These are phyloP conservation scores for Eumerus sabulonum DNA, from an alignment of 2,888 invertebrate genomes.

Conservation along the genomic window DNA sequence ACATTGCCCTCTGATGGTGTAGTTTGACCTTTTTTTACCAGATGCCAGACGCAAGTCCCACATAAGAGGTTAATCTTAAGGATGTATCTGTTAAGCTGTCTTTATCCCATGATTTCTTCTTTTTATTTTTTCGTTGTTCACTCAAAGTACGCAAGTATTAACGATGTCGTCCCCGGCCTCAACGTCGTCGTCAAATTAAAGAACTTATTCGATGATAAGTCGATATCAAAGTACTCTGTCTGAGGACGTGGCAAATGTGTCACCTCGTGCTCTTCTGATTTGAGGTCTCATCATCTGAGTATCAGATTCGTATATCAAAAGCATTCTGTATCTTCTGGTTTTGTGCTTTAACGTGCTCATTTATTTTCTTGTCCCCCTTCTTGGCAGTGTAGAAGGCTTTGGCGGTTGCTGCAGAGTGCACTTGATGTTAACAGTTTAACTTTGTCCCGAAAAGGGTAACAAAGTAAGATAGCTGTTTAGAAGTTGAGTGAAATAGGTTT, in stretches of 20 bases:
- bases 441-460: too few species aligned
- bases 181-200: conserved; percentile 6
- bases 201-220: conserved; percentile 4
- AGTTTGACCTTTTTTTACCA: conserved; percentile 3
- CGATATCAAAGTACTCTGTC: conserved; percentile 1
- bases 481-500: too few species aligned
- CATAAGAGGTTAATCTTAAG: neutral
- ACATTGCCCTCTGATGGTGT: neutral
- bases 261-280: neutral
- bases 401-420: too few species aligned
- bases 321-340: conserved; percentile 2
- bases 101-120: neutral
- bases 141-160: too few species aligned
- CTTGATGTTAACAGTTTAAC: too few species aligned
- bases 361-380: too few species aligned
- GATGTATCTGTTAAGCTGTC: neutral
- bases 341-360: neutral
- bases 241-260: conserved; percentile 10
- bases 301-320: neutral
- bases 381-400: too few species aligned
- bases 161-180: neutral
- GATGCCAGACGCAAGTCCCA: neutral
- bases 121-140: too few species aligned
- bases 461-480: too few species aligned
- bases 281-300: neutral